phyloP scores from a whole-genome alignment of 2,797 vertebrate species.

The Garrulus glandarius region DNA sequence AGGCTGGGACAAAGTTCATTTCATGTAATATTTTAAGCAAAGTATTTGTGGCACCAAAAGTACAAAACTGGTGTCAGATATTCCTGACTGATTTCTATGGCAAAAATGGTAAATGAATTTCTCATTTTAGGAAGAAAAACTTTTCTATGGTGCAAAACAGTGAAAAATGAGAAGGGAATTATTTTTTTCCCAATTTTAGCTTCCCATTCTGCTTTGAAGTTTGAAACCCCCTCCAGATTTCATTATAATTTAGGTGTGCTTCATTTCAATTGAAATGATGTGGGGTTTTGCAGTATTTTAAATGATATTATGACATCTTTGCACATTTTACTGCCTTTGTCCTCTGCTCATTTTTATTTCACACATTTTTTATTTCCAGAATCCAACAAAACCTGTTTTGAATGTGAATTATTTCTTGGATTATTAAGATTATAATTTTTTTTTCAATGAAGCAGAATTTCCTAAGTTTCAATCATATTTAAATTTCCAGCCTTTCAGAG shows the following conservation, averaged over 20 bases:
- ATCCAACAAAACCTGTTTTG: background rate
- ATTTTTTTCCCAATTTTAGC: background rate
- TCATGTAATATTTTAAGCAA: background rate
- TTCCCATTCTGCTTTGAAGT: background rate
- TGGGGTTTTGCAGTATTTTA: background rate
- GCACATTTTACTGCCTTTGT: background rate
- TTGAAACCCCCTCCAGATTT: background rate
- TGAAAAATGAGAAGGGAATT: background rate
- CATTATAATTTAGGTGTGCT: background rate
- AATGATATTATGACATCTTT: background rate
- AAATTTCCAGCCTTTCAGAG: constrained; percentile 3
- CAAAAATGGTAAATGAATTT: background rate
- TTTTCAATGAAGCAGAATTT: background rate
- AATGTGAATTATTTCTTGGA: background rate
- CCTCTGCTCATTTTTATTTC: background rate
- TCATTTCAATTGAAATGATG: background rate
- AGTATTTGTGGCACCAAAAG: background rate
- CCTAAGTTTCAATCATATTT: background rate
- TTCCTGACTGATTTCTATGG: background rate
- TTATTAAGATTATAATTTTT: background rate
- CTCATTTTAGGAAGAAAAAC: background rate
- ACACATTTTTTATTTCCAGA: background rate
- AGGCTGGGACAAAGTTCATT: background rate
- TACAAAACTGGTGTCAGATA: background rate
- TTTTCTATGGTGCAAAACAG: background rate